Evolutionary conservation across 2,113 vertebrate species (phyloP).

Genomic region (Scartelaos histophorus): DNA sequence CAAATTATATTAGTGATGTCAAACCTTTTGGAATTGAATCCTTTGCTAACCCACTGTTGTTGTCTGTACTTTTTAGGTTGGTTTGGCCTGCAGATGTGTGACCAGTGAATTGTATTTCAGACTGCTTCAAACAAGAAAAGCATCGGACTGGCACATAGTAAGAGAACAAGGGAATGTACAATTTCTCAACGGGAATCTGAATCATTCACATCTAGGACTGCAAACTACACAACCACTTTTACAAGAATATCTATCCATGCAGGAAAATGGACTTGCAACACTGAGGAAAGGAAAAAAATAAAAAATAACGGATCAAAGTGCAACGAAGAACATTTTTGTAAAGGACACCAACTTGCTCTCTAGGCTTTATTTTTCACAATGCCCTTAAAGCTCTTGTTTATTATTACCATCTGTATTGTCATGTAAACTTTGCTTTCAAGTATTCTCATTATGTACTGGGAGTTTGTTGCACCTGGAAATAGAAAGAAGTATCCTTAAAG

Average conservation of each 20-base stretch:
- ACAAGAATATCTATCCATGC: constrained; percentile 49
- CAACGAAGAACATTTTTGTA: constrained; percentile 53
- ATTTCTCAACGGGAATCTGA: constrained; percentile 62
- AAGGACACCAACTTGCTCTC: constrained; percentile 64
- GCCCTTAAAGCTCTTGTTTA: constrained; percentile 42
- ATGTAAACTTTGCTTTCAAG: constrained; percentile 33
- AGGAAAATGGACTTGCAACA: constrained; percentile 48
- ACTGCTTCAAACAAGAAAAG: constrained; percentile 35
- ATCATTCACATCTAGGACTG: constrained; percentile 65
- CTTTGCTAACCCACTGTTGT: not conserved
- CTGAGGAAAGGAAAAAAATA: constrained; percentile 32
- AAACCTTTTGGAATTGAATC: no score
- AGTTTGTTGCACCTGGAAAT: constrained; percentile 36
- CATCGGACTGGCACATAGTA: constrained; percentile 36
- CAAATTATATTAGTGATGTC: no score
- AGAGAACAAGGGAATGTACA: constrained; percentile 70
- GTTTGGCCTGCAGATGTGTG: constrained; percentile 39
- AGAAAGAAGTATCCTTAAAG: constrained; percentile 43
- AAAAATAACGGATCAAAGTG: constrained; percentile 36
- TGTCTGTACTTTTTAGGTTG: constrained; percentile 36
- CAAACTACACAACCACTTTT: constrained; percentile 32
- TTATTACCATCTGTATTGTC: constrained; percentile 53
- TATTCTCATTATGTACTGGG: constrained; percentile 30
- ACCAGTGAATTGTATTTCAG: constrained; percentile 24
- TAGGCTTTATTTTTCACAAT: constrained; percentile 63